Base-by-base conservation (phyloP, 2,888 invertebrate species). In the Apotomis turbidana region DNA sequence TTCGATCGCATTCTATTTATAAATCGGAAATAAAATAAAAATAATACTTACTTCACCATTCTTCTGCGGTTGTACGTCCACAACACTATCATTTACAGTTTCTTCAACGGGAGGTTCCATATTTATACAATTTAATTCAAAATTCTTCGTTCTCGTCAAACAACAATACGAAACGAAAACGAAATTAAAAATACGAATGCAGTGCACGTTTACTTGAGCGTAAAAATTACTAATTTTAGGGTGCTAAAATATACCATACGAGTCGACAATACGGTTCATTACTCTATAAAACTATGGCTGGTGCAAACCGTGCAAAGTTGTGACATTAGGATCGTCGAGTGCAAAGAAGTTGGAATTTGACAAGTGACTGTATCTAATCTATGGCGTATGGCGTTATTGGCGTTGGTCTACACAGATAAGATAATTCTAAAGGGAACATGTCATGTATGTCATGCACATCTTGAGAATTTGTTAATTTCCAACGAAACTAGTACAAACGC, bases 1-100 rank as follows among this genome's bases (percentile, higher is more conserved):
- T 85, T 79, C 77, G 90, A 91, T 90, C 85, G 85, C 81, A 71
- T 81, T 90, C 92, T 91, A 92, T 92, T 89, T 87, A 83, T 91
- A 89, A 86, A 89, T 81, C 80, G 55, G 75, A 76, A 73, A 73
- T 74, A 73, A 75, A 76, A 76, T 72, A 77, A 74, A 75, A 78
- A 71, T 76, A 74, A 71, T 71, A 86, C 91, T 87, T 81, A 90
- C 91, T 76, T 79, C 81, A 63, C 78, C 77, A 76, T 80, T 82
- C 75, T 81, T 84, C 76, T 83, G 84, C 52, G 84, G 77, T 76
- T 79, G 73, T 41, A 77, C 80, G 79, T 82, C 86, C 76, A 83
- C 86, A 74, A 82, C 71, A 74, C 78, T 83, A 78, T 90, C 89
- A 78, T 87, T 87, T 74, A 80, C 77, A 75, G 83, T 79, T 72